Base-by-base conservation (phyloP, 1,140 invertebrate species). In the Patella vulgata region DNA sequence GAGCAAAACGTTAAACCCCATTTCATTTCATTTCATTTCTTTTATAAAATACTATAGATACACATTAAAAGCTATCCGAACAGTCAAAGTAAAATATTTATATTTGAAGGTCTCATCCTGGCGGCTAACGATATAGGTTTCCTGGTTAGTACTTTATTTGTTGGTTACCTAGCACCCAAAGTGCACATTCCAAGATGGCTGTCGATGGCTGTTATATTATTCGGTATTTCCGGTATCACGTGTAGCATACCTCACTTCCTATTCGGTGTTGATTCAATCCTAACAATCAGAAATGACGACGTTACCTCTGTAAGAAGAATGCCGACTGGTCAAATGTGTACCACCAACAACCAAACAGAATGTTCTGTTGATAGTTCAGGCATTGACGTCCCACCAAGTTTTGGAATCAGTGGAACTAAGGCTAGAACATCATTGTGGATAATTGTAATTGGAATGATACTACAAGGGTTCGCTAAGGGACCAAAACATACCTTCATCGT, bases 61-160 rank as follows among this genome's bases (percentile, higher is more conserved):
- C n/a, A n/a, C n/a, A n/a, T n/a, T n/a, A n/a, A n/a, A n/a, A n/a
- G n/a, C n/a, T n/a, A n/a, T n/a, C n/a, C n/a, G n/a, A n/a, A n/a
- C n/a, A n/a, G n/a, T n/a, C n/a, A n/a, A n/a, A n/a, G n/a, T n/a
- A n/a, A n/a, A n/a, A n/a, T n/a, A n/a, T n/a, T n/a, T n/a, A n/a
- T n/a, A n/a, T n/a, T n/a, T n/a, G n/a, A n/a, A n/a, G 73, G 73
- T 0, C 47, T 70, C 12, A 54, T 75, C n/a, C 54, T 75, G 63
- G 65, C 65, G 1, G 62, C 65, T 27, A 75, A 73, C 42, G 70
- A 75, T 27, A 66, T 75, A 11, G 73, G 70, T 1, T 73, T 59
- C 12, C 63, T 65, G 3, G 51, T 56, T 14, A 55, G 46, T 33
- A 59, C 69, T 23, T 56, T 75, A 2, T 58, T 75, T 21, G 59